Evolutionary conservation across 2,797 vertebrate species (phyloP), one percentile per base, ranked within the genome.

Genomic region (Myotis daubentonii): DNA sequence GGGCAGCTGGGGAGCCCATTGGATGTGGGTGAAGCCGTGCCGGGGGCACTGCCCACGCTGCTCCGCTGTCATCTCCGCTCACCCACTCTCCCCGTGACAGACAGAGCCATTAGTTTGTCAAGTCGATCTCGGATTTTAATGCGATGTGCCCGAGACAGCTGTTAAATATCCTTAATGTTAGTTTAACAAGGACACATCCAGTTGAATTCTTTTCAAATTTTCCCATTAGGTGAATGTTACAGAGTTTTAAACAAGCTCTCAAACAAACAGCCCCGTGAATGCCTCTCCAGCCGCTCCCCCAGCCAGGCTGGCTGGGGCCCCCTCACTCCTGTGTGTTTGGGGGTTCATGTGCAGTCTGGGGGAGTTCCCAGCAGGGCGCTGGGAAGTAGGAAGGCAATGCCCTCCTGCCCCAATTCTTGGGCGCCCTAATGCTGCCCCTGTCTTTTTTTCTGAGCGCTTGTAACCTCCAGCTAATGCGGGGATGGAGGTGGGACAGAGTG

Each of bases 181-280:
- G 96, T 97, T 98, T 98, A 98, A 98, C 92, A 95, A 97, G 97
- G 97, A 96, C 94, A 88, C 78, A 5, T 68, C 96, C 91, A 96
- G 97, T 95, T n/a, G 53, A 97, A 95, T 97, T 97, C 97, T 96
- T 95, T 97, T 92, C 96, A 96, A 93, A 97, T 97, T 97, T 94
- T 96, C 97, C 97, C 97, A 98, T 97, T 97, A 97, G 97, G 95
- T 97, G 96, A 92, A 89, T 72, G 90, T 96, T 96, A 92, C 94
- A 93, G 95, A 93, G 95, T 97, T 96, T 93, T 95, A 95, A 97
- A 92, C 51, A 93, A 95, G 87, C 70, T 93, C 72, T 94, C 97
- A 82, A 82, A 97, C 92, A 95, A 97, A 96, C 93, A 88, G 72
- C 78, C 74, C 78, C 4, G 3, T 44, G 83, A 95, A 95, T n/a